These are phyloP conservation scores for Aplysina aerophoba DNA, from an alignment of 37 sponge, comb jelly and placozoan genomes.

Conservation along the genomic window DNA sequence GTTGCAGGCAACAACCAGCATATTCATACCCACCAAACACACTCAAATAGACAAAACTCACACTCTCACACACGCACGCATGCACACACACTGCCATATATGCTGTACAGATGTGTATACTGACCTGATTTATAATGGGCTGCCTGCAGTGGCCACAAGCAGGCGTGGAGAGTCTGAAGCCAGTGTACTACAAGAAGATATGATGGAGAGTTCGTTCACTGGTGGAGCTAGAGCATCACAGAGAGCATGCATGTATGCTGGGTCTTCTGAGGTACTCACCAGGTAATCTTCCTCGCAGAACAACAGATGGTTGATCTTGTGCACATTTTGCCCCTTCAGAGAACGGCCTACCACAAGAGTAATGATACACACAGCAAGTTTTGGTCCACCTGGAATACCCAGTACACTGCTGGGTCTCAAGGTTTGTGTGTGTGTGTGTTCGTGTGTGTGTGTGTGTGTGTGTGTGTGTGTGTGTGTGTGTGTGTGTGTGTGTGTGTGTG, in stretches of 20 bases:
- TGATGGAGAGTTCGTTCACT: too few species aligned
- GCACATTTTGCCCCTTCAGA: neutral
- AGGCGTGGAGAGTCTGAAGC: slow-evolving; percentile 13
- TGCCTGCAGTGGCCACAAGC: slow-evolving; percentile 26
- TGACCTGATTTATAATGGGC: slow-evolving; percentile 33
- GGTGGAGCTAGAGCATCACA: neutral
- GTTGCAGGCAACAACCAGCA: too few species aligned
- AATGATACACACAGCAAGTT: neutral
- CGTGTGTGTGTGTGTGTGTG: too few species aligned
- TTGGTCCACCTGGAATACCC: neutral
- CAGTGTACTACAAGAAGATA: slow-evolving; percentile 14
- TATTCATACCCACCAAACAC: neutral
- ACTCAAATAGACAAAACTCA: neutral
- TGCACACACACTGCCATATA: neutral
- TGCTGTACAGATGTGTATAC: neutral
- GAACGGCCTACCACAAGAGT: neutral
- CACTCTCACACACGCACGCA: slow-evolving; percentile 20
- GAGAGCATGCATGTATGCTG: neutral
- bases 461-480: too few species aligned
- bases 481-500: too few species aligned
- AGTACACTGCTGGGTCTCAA: neutral
- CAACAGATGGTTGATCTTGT: slow-evolving; percentile 11
- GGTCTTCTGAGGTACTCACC: slow-evolving; percentile 13
- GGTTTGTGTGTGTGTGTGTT: too few species aligned
- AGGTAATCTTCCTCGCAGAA: slow-evolving; percentile 40